phyloP scores from a whole-genome alignment of 2,888 invertebrate genomes.

The Piscicola geometra region DNA sequence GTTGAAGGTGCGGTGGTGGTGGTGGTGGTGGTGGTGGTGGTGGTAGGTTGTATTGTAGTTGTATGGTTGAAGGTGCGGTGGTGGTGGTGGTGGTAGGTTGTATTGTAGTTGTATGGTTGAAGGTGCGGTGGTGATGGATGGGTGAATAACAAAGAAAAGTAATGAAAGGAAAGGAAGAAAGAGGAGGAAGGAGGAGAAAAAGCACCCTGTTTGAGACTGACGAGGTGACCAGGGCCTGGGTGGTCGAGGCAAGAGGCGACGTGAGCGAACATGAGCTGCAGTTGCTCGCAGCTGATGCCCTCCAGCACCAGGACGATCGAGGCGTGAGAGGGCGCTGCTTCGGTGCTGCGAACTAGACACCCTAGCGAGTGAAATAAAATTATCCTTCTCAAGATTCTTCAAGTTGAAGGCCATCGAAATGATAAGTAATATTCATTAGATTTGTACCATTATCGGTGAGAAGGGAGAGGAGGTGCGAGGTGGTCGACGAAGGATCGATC shows the following conservation, averaged over 20 bases:
- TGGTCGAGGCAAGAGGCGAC: constrained; percentile 49
- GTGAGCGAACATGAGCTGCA: constrained; percentile 49
- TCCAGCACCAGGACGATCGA: constrained; percentile 51
- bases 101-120: too few relatives aligned
- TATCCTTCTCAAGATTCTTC: background rate
- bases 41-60: too few relatives aligned
- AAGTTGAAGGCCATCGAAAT: too few relatives aligned
- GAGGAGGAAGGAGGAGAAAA: too few relatives aligned
- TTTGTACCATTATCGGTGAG: constrained; percentile 46
- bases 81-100: too few relatives aligned
- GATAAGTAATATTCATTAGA: too few relatives aligned
- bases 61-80: too few relatives aligned
- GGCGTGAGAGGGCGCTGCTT: constrained; percentile 25
- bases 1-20: too few relatives aligned
- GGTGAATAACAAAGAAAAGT: too few relatives aligned
- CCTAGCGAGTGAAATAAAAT: constrained; percentile 43
- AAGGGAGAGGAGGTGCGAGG: constrained; percentile 45
- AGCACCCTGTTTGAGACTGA: constrained; percentile 31
- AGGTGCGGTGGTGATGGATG: too few relatives aligned
- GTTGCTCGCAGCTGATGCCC: constrained; percentile 48
- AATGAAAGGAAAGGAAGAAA: too few relatives aligned
- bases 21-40: too few relatives aligned
- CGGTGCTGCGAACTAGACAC: constrained; percentile 46
- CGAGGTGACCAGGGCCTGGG: constrained; percentile 47
- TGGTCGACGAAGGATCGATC: constrained; percentile 42